These are phyloP conservation scores for Myopa tessellatipennis DNA, from an alignment of 2,888 invertebrate species.

Conservation along the genomic window DNA sequence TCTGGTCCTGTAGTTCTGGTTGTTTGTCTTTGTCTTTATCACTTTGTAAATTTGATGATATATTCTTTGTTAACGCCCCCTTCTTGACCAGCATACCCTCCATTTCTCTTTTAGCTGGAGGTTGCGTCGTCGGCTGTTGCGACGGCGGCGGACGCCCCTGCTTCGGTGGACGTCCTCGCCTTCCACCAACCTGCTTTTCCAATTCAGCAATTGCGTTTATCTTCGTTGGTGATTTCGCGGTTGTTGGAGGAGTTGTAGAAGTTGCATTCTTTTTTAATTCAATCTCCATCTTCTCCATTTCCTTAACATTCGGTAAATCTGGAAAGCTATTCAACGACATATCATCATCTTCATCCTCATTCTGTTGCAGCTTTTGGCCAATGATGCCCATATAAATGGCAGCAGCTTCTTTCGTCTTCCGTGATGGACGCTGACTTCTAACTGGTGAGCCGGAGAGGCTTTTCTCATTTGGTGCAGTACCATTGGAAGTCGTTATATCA, in stretches of 20 bases:
- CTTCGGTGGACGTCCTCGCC: slow-evolving; percentile 59
- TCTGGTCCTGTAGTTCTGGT: slow-evolving; percentile 24
- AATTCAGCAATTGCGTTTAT: slow-evolving; percentile 36
- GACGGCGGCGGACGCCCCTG: slow-evolving; percentile 46
- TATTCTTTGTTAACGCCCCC: slow-evolving; percentile 57
- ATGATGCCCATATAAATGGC: slow-evolving; percentile 80
- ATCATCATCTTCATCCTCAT: slow-evolving; percentile 74
- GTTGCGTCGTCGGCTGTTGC: slow-evolving; percentile 18
- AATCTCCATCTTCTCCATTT: slow-evolving; percentile 72
- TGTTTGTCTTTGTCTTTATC: slow-evolving; percentile 44
- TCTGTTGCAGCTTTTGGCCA: slow-evolving; percentile 76
- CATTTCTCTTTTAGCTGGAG: slow-evolving; percentile 57
- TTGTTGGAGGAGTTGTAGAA: slow-evolving; percentile 34
- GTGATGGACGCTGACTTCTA: slow-evolving; percentile 70
- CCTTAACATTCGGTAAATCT: slow-evolving; percentile 75
- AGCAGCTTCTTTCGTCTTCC: slow-evolving; percentile 82
- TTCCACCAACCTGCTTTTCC: slow-evolving; percentile 43
- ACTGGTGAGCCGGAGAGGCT: slow-evolving; percentile 52
- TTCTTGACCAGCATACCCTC: slow-evolving; percentile 65
- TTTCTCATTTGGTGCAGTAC: slow-evolving; percentile 43
- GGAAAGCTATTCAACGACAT: slow-evolving; percentile 76
- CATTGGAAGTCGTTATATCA: slow-evolving; percentile 39
- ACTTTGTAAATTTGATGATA: slow-evolving; percentile 48
- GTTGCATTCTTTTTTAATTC: slow-evolving; percentile 70
- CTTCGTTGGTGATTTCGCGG: slow-evolving; percentile 25